Percentiles rank a stretch among this genome's conserved stretches.
These are phyloP conservation scores for Xylota segnis DNA, from an alignment of 2,888 invertebrate genomes.

Conservation along the genomic window DNA sequence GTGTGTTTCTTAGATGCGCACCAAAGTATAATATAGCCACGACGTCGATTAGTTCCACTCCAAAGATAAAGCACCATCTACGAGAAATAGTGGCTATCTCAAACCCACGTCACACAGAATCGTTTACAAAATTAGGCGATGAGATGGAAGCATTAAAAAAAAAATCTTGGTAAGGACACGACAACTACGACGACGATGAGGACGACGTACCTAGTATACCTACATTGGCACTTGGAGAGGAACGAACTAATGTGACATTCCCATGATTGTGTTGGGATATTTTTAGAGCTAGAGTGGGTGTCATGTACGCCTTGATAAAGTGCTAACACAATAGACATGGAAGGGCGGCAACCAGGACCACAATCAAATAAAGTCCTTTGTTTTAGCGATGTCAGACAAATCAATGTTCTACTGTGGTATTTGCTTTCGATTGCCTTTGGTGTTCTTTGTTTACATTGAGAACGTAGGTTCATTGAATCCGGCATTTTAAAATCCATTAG, in stretches of 20 bases:
- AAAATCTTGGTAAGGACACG: background rate
- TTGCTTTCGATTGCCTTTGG: constrained; percentile 16
- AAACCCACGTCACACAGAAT: constrained; percentile 1
- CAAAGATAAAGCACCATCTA: constrained; percentile 23
- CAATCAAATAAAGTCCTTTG: constrained; percentile 31
- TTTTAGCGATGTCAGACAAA: constrained; percentile 21
- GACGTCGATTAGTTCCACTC: constrained; percentile 30
- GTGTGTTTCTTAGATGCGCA: background rate
- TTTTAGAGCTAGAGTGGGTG: background rate
- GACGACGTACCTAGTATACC: too few relatives aligned
- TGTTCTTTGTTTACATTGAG: constrained; percentile 4
- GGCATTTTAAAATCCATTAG: constrained; percentile 4
- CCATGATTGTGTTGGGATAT: background rate
- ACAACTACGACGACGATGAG: too few relatives aligned
- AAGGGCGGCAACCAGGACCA: background rate
- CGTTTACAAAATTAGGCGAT: constrained; percentile 3
- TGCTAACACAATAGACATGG: constrained; percentile 10
- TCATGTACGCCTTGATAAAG: background rate
- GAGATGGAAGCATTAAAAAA: constrained; percentile 6
- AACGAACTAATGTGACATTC: constrained; percentile 18
- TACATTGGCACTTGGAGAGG: background rate
- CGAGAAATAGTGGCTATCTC: background rate
- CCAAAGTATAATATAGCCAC: background rate
- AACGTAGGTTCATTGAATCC: constrained; percentile 9
- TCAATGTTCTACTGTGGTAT: background rate